Evolutionary conservation across 2,113 vertebrate species (phyloP), one percentile per base, ranked within the genome.

Genomic region (Sander lucioperca): DNA sequence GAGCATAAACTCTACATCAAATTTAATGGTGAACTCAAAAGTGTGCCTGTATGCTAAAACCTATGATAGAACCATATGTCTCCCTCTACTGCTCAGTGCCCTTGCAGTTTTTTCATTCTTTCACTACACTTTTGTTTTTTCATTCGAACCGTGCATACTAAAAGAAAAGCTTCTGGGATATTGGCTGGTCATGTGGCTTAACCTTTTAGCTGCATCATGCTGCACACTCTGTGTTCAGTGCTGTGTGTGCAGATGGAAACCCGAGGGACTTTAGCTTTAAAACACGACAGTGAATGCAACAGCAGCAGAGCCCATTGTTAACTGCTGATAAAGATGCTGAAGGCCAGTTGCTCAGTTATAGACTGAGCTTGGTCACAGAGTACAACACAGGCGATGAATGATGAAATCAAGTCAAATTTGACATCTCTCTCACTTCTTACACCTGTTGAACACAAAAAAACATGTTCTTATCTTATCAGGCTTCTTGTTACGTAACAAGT

Each of bases 161-260:
- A 76, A 56, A 85, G 57, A n/a, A 87, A 78, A 78, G 47, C 85
- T 85, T 72, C 45, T 50, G 81, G 86, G 85, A 79, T 74, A 86
- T 71, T 54, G 74, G 78, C 63, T 39, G 69, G 68, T 83, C 75
- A 71, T 82, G 76, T 61, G 71, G 73, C 50, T 80, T 83, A 86
- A 88, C 84, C 78, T 89, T 82, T 86, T 66, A 87, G 84, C 67
- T 91, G 91, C 92, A 88, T 78, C 69, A 69, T 11, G 62, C 70
- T 73, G 88, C 82, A 68, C 43, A 39, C 54, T 87, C 61, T 39
- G 67, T 77, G 86, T 25, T 86, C 9, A 18, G 18, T 87, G 89
- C 89, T 89, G 91, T 78, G 91, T 88, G 82, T 78, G 91, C 92
- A 91, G 75, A 86, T 71, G 72, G 86, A 85, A 80, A 75, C 85